These are phyloP conservation scores for Isichthys henryi DNA, from an alignment of 2,113 vertebrate genomes.

Conservation along the genomic window DNA sequence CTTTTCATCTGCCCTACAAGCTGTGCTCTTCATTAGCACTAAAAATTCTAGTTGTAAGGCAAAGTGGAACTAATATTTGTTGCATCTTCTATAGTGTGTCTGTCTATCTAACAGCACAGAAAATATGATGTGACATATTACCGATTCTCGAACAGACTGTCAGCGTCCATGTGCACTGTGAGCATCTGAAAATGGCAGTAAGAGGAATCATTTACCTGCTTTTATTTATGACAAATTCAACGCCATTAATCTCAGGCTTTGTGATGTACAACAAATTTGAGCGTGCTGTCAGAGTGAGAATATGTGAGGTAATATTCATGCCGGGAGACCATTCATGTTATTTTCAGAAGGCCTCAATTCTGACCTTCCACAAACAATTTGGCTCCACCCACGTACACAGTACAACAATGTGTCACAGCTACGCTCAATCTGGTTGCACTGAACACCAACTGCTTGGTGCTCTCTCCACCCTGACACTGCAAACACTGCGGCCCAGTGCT, in stretches of 20 bases:
- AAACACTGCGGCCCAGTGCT: not conserved
- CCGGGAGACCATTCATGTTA: not conserved
- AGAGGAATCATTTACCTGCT: not conserved
- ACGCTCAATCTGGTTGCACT: not conserved
- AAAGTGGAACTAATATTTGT: not conserved
- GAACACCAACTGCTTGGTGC: not conserved
- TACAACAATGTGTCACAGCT: not conserved
- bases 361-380: not conserved
- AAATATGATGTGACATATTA: not conserved
- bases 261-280: not conserved
- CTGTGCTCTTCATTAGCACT: not conserved
- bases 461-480: not conserved
- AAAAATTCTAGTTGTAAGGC: not conserved
- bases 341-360: not conserved
- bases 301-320: not conserved
- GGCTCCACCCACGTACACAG: not conserved
- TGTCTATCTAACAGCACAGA: not conserved
- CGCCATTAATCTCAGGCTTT: not conserved
- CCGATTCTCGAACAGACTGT: not conserved
- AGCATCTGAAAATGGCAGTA: not conserved
- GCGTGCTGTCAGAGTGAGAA: not conserved
- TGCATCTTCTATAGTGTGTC: not conserved
- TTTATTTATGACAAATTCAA: not conserved
- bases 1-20: not conserved
- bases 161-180: not conserved